Base-by-base conservation (phyloP, 1,140 invertebrate genomes). In the Drosophila virilis region DNA sequence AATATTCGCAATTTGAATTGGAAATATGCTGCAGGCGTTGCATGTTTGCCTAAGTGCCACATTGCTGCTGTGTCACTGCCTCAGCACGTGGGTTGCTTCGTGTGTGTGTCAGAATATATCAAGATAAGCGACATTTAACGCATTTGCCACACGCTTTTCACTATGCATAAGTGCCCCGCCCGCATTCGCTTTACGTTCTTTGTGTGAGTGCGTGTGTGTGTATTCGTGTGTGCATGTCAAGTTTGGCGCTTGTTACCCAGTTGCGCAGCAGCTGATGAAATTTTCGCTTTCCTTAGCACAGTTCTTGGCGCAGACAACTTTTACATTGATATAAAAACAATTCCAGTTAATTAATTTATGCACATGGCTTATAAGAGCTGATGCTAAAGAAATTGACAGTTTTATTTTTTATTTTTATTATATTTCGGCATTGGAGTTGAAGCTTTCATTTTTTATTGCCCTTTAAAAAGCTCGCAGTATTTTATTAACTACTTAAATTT, bases 1-100 rank as follows among this genome's bases (percentile, higher is more conserved):
- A 79, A 79, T 79, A 79, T 77, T 77, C 74, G 74, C 77, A 79
- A 79, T 79, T 79, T 79, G 77, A 79, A 79, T 79, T 79, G 77
- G 77, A 79, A 79, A 79, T 79, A 40, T 74, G 77, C 77, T 79
- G 74, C 69, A 74, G 77, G 77, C 77, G 74, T 74, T 73, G 69
- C 77, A 77, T 79, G 77, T 77, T 79, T 77, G 74, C 69, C 59
- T 62, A 67, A 69, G 74, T 73, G 77, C 74, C 74, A 64, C 46
- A 58, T 70, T 46, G 58, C 66, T 12, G 33, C 50, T 48, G 57
- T 46, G 60, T 28, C 43, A 22, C 45, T 46, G 37, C 40, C 40
- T 40, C 51, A 62, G 15, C 28, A 52, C 46, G 57, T 70, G 67
- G 46, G 59, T 35, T 60, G 32, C 15, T 9, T 17, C 15, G 57